A percentile compares a stretch with the other conserved stretches of the same genome.
Conservation (phyloP, 2,888 invertebrate species). For the Harpalus rubripes region DNA sequence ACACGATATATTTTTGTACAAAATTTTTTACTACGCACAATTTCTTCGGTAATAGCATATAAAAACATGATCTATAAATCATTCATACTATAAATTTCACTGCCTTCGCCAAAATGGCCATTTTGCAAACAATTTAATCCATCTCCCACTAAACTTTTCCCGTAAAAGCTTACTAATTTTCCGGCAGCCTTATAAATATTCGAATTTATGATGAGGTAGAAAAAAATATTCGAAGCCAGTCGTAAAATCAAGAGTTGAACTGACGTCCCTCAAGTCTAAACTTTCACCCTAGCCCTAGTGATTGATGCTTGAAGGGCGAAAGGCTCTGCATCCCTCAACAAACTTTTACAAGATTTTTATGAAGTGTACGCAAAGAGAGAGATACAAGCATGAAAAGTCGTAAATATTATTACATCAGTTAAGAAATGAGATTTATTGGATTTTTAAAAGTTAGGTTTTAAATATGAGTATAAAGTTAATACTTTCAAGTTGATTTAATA, state of each 20-base stretch:
- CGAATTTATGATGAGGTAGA: conserved; percentile 51
- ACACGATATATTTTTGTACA: no score
- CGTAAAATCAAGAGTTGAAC: conserved; percentile 48
- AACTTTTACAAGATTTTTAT: conserved; percentile 45
- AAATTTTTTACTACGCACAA: no score
- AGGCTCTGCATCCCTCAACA: conserved; percentile 22
- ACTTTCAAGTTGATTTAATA: no score
- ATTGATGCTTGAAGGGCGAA: conserved; percentile 18
- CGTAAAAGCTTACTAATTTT: conserved; percentile 43
- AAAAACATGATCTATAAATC: not conserved
- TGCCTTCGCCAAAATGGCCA: not conserved
- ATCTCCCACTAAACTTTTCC: not conserved
- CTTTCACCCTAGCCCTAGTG: conserved; percentile 43
- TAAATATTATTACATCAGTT: conserved; percentile 39
- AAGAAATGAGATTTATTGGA: not conserved
- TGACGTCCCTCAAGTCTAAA: conserved; percentile 29
- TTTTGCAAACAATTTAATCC: conserved; percentile 26
- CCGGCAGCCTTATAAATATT: conserved; percentile 44
- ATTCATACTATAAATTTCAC: not conserved
- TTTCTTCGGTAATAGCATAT: no score
- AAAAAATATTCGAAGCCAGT: conserved; percentile 42
- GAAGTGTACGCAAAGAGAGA: conserved; percentile 14
- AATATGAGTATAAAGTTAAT: not conserved
- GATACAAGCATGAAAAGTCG: not conserved
- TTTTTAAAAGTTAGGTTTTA: not conserved